Evolutionary conservation across 1,140 invertebrate species (phyloP).

Genomic region (Papilio machaon): DNA sequence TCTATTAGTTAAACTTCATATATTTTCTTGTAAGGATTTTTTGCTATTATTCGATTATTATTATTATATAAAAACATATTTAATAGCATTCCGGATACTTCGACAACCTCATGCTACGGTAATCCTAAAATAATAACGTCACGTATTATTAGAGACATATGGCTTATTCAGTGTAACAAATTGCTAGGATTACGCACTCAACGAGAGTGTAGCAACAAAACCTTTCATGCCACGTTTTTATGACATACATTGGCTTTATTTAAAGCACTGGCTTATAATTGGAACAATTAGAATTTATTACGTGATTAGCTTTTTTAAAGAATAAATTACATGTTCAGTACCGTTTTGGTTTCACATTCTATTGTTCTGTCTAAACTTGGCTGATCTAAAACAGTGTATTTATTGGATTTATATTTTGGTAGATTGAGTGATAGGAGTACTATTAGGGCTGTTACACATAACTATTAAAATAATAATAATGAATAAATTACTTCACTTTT

Average conservation of each 20-base stretch:
- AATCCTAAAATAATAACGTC: slow-evolving; percentile 62
- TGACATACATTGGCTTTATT: slow-evolving; percentile 11
- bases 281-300: background rate
- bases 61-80: background rate
- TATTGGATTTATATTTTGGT: no score
- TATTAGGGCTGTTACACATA: no score
- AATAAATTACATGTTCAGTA: background rate
- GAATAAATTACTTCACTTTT: no score
- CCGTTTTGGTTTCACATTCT: no score
- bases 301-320: background rate
- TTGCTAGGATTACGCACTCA: slow-evolving; percentile 61
- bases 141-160: slow-evolving; percentile 62
- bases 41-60: background rate
- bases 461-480: no score
- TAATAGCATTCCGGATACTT: background rate
- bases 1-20: no score
- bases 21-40: background rate
- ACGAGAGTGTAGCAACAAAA: slow-evolving; percentile 51
- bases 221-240: slow-evolving; percentile 46
- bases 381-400: no score
- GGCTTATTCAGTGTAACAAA: slow-evolving; percentile 61
- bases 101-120: slow-evolving; percentile 42
- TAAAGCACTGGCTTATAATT: background rate
- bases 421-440: no score
- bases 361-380: no score